Evolutionary conservation across 2,113 vertebrate species (phyloP).

Genomic region (Percina caprodes): DNA sequence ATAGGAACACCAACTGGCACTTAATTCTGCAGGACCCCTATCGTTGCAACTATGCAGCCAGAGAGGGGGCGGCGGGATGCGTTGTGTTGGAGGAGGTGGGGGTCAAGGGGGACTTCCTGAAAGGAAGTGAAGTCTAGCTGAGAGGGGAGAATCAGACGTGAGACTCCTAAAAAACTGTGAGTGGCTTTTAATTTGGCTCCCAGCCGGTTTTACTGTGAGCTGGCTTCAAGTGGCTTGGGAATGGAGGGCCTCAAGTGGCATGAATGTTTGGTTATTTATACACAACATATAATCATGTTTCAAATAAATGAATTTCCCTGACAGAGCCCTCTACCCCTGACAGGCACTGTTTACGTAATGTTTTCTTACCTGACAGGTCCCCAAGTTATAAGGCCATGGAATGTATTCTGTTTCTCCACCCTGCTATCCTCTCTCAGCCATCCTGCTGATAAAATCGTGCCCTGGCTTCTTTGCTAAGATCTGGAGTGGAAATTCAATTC

Average conservation of each 20-base stretch:
- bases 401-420: conserved; percentile 55
- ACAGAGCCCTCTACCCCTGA: conserved; percentile 29
- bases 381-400: conserved; percentile 65
- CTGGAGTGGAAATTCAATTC: conserved; percentile 34
- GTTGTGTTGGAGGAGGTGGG: conserved; percentile 57
- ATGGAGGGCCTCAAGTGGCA: conserved; percentile 38
- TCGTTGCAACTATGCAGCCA: conserved; percentile 88
- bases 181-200: conserved; percentile 91
- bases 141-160: conserved; percentile 75
- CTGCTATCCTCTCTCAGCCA: conserved; percentile 43
- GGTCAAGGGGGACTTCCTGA: conserved; percentile 87
- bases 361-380: conserved; percentile 70
- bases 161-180: conserved; percentile 89
- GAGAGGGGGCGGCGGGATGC: conserved; percentile 72
- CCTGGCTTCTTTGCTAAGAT: conserved; percentile 27
- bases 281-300: conserved; percentile 65
- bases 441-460: conserved; percentile 65
- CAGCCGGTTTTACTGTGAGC: conserved; percentile 81
- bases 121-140: conserved; percentile 90
- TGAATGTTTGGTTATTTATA: conserved; percentile 56
- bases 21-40: conserved; percentile 93
- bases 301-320: conserved; percentile 69
- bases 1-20: conserved; percentile 97
- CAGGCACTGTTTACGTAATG: conserved; percentile 57
- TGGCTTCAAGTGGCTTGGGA: conserved; percentile 51